Evolutionary conservation across 1,140 invertebrate species (phyloP), one percentile per base, ranked within the genome.

Genomic region (Physella acuta): DNA sequence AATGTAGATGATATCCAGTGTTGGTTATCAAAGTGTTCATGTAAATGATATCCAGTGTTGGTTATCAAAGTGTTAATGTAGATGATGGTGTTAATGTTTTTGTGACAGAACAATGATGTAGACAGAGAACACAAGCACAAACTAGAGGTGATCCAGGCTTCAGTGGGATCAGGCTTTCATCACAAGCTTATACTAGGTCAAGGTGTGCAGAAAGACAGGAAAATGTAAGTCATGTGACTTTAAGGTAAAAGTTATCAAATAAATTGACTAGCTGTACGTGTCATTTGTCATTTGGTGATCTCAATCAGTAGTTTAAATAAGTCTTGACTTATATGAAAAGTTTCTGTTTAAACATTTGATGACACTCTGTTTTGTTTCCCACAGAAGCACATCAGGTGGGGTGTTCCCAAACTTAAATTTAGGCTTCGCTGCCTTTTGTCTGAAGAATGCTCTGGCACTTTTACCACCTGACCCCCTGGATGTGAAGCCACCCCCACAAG

Each of bases 381-480:
- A 20, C 20, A 44, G 39, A 8, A 44, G 39, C 39, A 11, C 66
- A 2, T 51, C 66, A 1, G 56, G 66, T 0, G 66, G 66, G 3
- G 66, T 92, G 1, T 92, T 94, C 69, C 94, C 94, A 56, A 90
- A 92, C 52, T 88, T 93, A 2, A 93, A 92, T n/a, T 83, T 97
- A 56, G 93, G 95, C 84, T 97, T 97, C 88, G 94, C 91, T 16
- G 90, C 90, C 16, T 80, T 96, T 5, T 97, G 94, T 84, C 80
- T 97, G 53, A 90, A 91, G 73, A 97, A 96, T 87, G 93, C 94
- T 20, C 83, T 93, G 30, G 62, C 73, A 3, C 65, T 84, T 31
- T 61, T 86, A 52, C 81, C 83, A 33, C 76, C 77, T n/a, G 75
- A 78, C 65, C 71, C 76, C 11, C 68, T 71, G 20, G 73, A 74